Evolutionary conservation across 1,140 invertebrate species (phyloP).

Genomic region (Heliconius himera): DNA sequence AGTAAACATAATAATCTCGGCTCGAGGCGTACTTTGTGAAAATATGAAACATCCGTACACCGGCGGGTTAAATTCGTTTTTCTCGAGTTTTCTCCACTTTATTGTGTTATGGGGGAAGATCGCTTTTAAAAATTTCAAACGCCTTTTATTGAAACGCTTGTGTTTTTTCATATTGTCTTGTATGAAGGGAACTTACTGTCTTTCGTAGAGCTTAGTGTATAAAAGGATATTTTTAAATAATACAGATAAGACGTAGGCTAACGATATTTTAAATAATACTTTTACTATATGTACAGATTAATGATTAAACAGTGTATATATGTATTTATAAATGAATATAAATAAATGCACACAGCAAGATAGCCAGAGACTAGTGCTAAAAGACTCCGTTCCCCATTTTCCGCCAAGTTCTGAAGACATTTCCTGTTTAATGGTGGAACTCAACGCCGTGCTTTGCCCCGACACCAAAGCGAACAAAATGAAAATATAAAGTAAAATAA

Average conservation of each 20-base stretch:
- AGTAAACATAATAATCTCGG: constrained; percentile 49
- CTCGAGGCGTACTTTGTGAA: constrained; percentile 46
- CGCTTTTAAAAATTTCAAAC: constrained; percentile 41
- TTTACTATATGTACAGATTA: no score
- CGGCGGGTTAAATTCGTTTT: constrained; percentile 44
- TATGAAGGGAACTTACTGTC: background rate
- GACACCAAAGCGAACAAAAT: no score
- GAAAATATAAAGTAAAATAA: no score
- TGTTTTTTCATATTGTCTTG: background rate
- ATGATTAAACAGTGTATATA: no score
- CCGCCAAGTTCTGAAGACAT: no score
- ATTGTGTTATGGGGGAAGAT: constrained; percentile 40
- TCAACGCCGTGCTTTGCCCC: no score
- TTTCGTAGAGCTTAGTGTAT: background rate
- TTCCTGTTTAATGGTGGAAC: no score
- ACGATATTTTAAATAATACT: background rate
- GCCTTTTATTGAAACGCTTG: constrained; percentile 3
- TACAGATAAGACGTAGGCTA: background rate
- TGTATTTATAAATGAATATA: background rate
- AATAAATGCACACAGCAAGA: no score
- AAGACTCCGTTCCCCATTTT: no score
- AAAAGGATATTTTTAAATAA: background rate
- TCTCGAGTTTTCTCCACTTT: constrained; percentile 37
- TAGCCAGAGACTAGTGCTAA: no score
- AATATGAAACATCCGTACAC: constrained; percentile 50